Evolutionary conservation across 92 coral and sea anemone species (phyloP).

Genomic region (Siderastrea radians): DNA sequence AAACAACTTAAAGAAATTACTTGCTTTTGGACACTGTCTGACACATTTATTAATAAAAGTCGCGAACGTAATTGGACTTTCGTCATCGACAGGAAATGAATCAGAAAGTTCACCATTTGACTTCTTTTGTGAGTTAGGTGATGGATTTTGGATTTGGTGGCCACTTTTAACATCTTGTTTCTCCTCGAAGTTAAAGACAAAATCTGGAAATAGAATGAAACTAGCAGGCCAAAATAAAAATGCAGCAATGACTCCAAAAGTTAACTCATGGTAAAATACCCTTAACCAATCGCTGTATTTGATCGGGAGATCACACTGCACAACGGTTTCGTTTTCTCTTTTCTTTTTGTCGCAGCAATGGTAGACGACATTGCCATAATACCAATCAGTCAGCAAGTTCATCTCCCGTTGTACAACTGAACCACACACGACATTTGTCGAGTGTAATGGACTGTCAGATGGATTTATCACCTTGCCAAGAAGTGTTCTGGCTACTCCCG

Average conservation of each 20-base stretch:
- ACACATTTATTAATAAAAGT: neutral
- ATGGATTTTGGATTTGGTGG: neutral
- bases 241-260: neutral
- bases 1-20: neutral
- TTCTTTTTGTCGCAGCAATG: neutral
- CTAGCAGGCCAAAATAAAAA: conserved; percentile 6
- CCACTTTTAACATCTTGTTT: neutral
- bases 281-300: neutral
- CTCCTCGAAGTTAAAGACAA: neutral
- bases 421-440: conserved; percentile 5
- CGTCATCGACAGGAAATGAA: neutral
- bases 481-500: neutral
- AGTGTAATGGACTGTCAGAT: neutral
- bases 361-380: neutral
- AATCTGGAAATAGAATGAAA: neutral
- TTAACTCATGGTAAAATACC: neutral
- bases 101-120: neutral
- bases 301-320: neutral
- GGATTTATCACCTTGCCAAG: neutral
- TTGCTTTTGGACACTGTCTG: neutral
- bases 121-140: neutral
- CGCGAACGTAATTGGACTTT: neutral
- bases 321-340: neutral
- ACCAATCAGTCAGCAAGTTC: neutral
- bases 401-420: neutral